Evolutionary conservation across 2,888 invertebrate species (phyloP).

Genomic region (Carabus problematicus): DNA sequence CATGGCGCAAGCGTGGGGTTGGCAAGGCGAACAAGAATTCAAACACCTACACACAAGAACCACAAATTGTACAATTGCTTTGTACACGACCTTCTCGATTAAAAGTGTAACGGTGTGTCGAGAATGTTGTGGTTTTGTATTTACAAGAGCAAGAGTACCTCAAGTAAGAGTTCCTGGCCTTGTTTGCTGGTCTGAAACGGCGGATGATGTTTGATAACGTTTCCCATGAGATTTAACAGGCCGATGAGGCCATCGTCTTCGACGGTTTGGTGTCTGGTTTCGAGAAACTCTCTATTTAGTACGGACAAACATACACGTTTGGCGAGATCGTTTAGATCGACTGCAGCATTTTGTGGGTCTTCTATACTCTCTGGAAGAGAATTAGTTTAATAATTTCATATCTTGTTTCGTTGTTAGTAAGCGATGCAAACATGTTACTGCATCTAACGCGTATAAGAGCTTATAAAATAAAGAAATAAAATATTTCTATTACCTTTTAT

Average conservation of each 20-base stretch:
- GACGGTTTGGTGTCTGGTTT: conserved; percentile 78
- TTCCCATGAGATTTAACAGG: conserved; percentile 83
- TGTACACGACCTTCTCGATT: too few species aligned
- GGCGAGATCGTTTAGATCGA: conserved; percentile 73
- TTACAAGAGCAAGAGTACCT: too few species aligned
- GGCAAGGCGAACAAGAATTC: conserved; percentile 90
- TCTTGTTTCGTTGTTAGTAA: too few species aligned
- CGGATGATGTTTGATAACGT: conserved; percentile 87
- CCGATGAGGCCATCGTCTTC: conserved; percentile 94
- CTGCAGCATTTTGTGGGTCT: conserved; percentile 63
- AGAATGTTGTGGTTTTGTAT: neutral
- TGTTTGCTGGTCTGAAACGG: conserved; percentile 82
- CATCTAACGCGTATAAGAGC: neutral
- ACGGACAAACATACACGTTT: conserved; percentile 77
- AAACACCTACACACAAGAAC: conserved; percentile 70
- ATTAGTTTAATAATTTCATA: too few species aligned
- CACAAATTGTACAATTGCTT: conserved; percentile 18
- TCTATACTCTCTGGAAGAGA: conserved; percentile 61
- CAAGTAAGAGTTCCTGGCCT: conserved; percentile 72
- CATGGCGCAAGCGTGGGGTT: conserved; percentile 80
- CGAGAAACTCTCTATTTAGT: conserved; percentile 79
- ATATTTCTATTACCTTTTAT: conserved; percentile 68
- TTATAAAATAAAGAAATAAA: too few species aligned
- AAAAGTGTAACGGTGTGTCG: neutral
- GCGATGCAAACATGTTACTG: neutral